Evolutionary conservation across 37 sponge, comb jelly and placozoan genomes (phyloP).

Genomic region (Ianthella basta): DNA sequence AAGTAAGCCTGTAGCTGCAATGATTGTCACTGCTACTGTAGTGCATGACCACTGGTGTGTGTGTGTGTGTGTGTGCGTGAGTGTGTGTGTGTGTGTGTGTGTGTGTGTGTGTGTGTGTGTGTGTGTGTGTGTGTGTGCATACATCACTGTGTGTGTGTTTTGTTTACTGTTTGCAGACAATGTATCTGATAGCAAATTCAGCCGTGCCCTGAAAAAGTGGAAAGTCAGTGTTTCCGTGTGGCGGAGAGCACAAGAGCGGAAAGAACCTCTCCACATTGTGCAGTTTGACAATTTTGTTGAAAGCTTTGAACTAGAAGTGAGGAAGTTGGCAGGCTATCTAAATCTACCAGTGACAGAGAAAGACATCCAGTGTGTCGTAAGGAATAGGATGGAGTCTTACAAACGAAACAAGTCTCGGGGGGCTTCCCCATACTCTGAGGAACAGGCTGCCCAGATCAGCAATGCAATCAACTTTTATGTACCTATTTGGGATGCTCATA

Average conservation of each 20-base stretch:
- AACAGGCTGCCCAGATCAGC: neutral
- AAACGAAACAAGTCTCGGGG: neutral
- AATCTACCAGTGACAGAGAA: conserved; percentile 1
- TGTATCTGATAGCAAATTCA: too few relatives aligned
- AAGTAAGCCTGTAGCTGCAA: too few relatives aligned
- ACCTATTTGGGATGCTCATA: neutral
- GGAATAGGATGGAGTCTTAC: neutral
- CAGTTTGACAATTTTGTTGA: conserved; percentile 23
- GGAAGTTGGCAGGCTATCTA: conserved; percentile 3
- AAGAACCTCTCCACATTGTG: neutral
- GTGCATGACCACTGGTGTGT: too few relatives aligned
- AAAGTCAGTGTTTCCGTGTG: too few relatives aligned
- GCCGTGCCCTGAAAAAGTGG: too few relatives aligned
- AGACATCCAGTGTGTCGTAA: conserved; percentile 3
- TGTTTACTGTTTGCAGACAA: neutral
- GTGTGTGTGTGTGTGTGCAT: conserved; percentile 2
- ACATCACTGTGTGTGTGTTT: neutral
- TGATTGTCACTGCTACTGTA: too few relatives aligned
- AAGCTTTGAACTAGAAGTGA: neutral
- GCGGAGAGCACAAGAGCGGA: too few relatives aligned
- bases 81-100: conserved; percentile 20
- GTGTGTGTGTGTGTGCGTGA: conserved; percentile 26
- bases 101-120: conserved; percentile 16
- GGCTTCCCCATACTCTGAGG: neutral
- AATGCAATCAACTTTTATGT: neutral